Conservation (phyloP, 2,888 invertebrate genomes). For the Hydriomena furcata region DNA sequence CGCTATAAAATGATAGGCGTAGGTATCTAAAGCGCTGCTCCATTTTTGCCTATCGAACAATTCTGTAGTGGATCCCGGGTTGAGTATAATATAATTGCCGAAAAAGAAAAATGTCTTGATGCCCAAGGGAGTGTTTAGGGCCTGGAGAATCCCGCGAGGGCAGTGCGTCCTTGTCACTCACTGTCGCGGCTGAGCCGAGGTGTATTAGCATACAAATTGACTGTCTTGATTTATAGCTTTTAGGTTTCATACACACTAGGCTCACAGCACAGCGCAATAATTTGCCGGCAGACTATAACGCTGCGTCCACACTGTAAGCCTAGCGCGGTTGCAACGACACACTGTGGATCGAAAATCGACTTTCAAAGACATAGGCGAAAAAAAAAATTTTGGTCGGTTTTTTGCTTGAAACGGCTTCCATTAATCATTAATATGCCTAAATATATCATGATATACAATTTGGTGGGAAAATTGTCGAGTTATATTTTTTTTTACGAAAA, state of each 20-base stretch:
- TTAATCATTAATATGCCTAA: too few species aligned
- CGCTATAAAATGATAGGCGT: background rate
- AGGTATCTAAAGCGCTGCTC: background rate
- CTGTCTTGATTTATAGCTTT: constrained; percentile 50
- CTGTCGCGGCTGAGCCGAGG: constrained; percentile 55
- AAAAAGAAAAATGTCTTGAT: constrained; percentile 68
- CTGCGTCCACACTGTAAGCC: too few species aligned
- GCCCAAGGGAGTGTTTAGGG: constrained; percentile 60
- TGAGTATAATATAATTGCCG: constrained; percentile 62
- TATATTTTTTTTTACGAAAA: too few species aligned
- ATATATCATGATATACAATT: too few species aligned
- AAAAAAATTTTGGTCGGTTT: too few species aligned
- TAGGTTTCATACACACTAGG: background rate
- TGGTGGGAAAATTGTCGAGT: too few species aligned
- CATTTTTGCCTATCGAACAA: background rate
- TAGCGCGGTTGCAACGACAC: too few species aligned
- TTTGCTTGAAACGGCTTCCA: too few species aligned
- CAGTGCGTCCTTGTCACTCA: constrained; percentile 68
- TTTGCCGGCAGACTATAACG: too few species aligned
- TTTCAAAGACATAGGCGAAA: too few species aligned
- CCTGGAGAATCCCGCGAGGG: constrained; percentile 40
- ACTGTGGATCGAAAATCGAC: too few species aligned
- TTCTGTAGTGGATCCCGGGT: background rate
- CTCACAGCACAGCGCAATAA: too few species aligned
- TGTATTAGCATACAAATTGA: constrained; percentile 76